phyloP scores from a whole-genome alignment of 2,888 invertebrate species.

The Empis stercorea region DNA sequence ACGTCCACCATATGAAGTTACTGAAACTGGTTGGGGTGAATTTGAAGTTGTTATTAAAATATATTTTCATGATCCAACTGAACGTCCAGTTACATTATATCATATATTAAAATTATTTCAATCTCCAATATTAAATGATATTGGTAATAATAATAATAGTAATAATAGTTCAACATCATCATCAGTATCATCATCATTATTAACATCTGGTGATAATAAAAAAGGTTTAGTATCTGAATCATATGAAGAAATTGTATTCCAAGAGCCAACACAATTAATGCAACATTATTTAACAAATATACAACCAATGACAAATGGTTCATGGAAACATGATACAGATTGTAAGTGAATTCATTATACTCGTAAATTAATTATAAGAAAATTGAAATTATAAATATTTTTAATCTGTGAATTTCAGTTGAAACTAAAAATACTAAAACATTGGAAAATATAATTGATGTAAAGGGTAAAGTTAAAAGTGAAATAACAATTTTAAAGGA shows the following conservation, averaged over 20 bases:
- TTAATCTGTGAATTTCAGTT: too few species aligned
- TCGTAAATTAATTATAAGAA: too few species aligned
- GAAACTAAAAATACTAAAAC: conserved; percentile 78
- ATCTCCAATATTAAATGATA: conserved; percentile 45
- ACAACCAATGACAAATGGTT: conserved; percentile 56
- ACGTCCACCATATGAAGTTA: conserved; percentile 93
- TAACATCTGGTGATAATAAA: conserved; percentile 40
- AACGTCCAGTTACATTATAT: conserved; percentile 77
- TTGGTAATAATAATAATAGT: conserved; percentile 4
- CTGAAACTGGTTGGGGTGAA: conserved; percentile 99
- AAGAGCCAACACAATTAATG: conserved; percentile 82
- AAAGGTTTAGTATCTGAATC: conserved; percentile 78
- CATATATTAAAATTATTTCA: conserved; percentile 92
- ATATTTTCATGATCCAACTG: conserved; percentile 92
- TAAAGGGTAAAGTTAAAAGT: conserved; percentile 65
- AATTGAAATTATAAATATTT: conserved; percentile 27
- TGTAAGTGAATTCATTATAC: conserved; percentile 48
- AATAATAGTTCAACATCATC: conserved; percentile 17
- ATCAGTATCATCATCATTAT: conserved; percentile 21
- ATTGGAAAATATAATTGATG: conserved; percentile 58
- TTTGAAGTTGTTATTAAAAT: conserved; percentile 97
- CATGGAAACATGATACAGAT: conserved; percentile 77
- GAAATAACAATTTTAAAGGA: conserved; percentile 80
- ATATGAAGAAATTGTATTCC: conserved; percentile 92
- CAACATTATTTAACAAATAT: conserved; percentile 71